A percentile compares a stretch with the other conserved stretches of the same genome.
Evolutionary conservation across 2,888 invertebrate genomes (phyloP).

Genomic region (Auanema sp.): DNA sequence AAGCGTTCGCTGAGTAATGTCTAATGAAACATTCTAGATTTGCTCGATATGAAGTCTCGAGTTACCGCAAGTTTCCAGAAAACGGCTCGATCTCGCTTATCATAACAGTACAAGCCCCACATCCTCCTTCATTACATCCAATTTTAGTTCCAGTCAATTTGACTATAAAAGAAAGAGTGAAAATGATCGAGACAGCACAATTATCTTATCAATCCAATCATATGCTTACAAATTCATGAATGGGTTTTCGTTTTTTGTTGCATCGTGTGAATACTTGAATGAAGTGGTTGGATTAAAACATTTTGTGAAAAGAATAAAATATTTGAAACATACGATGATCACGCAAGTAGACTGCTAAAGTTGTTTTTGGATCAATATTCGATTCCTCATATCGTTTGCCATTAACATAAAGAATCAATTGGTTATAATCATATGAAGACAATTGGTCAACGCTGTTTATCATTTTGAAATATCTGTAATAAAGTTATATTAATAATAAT

Average conservation of each 20-base stretch:
- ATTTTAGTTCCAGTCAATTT: constrained; percentile 64
- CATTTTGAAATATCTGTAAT: no score
- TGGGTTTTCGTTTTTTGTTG: not conserved
- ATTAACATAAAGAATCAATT: constrained; percentile 58
- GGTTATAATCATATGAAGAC: constrained; percentile 34
- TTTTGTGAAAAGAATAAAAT: not conserved
- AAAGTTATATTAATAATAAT: no score
- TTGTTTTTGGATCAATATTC: constrained; percentile 56
- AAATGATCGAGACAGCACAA: no score
- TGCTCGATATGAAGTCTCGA: not conserved
- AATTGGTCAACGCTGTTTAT: not conserved
- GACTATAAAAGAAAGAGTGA: constrained; percentile 32
- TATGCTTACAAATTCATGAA: constrained; percentile 7
- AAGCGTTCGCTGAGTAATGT: constrained; percentile 76
- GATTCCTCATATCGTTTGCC: constrained; percentile 54
- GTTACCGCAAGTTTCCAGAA: constrained; percentile 36
- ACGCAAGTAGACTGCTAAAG: constrained; percentile 54
- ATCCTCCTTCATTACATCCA: constrained; percentile 68
- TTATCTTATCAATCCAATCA: not conserved
- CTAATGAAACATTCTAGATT: constrained; percentile 28
- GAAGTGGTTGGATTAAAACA: no score
- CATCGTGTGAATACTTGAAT: not conserved
- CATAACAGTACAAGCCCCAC: constrained; percentile 67
- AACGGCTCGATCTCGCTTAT: constrained; percentile 51
- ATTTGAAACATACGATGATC: constrained; percentile 45